These are phyloP conservation scores for Cotesia congregata DNA, from an alignment of 2,888 invertebrate species.

Conservation along the genomic window DNA sequence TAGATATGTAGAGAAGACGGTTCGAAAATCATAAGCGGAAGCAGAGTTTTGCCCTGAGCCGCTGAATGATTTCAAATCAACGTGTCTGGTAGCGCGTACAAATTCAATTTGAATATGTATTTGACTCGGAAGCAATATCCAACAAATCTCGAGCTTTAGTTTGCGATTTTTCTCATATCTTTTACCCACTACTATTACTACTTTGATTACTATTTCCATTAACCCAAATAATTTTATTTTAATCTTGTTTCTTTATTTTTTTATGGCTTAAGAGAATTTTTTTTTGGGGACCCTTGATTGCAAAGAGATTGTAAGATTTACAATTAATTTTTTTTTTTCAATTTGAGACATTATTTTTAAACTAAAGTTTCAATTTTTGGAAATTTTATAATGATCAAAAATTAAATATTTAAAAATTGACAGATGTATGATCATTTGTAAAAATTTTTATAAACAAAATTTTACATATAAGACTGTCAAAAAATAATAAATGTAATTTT, in stretches of 20 bases:
- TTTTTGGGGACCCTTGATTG: too few species aligned
- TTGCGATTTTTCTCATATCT: conserved; percentile 1
- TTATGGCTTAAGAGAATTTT: neutral
- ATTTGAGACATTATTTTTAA: too few species aligned
- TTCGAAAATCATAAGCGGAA: conserved; percentile 39
- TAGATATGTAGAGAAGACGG: conserved; percentile 28
- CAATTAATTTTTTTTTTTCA: too few species aligned
- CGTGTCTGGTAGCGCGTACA: conserved; percentile 68
- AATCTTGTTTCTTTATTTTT: neutral
- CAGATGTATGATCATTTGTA: too few species aligned
- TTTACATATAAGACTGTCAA: too few species aligned
- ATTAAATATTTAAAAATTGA: too few species aligned
- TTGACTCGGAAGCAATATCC: conserved; percentile 41
- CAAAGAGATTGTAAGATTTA: too few species aligned
- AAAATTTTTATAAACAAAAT: too few species aligned
- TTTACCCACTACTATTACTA: neutral
- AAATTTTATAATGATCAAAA: too few species aligned
- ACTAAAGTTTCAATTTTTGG: too few species aligned
- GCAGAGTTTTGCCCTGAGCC: conserved; percentile 52
- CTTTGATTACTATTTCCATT: neutral
- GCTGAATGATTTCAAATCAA: conserved; percentile 69
- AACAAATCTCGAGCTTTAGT: conserved; percentile 27
- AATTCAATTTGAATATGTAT: conserved; percentile 71
- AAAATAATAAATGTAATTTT: too few species aligned
- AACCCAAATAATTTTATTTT: conserved; percentile 3